Evolutionary conservation across 1,140 invertebrate genomes (phyloP), one percentile per base, ranked within the genome.

Genomic region (Phymorhynchus buccinoides): DNA sequence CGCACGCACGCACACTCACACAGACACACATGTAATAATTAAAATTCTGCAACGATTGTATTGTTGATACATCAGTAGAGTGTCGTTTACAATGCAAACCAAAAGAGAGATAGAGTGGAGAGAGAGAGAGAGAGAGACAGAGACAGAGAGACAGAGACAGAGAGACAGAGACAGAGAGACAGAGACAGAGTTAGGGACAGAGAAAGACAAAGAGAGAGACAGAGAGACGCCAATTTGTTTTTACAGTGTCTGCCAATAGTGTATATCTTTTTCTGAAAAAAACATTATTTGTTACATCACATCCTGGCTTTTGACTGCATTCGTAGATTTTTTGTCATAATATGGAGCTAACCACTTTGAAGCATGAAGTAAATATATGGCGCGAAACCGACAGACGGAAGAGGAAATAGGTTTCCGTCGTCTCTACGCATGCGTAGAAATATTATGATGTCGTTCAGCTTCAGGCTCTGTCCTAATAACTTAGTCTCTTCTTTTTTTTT

Each of bases 1-100:
- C 16, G n/a, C 39, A 44, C 6, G 44, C 6, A 80, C 32, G 44
- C 6, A 80, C 6, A 30, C 39, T 37, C 39, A 41, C 39, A 75
- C 71, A 77, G 9, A 77, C 73, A 77, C 73, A 77, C 35, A 77
- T n/a, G n/a, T n/a, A n/a, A n/a, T n/a, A n/a, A n/a, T n/a, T n/a
- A n/a, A n/a, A n/a, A n/a, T n/a, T n/a, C n/a, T n/a, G n/a, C n/a
- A n/a, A n/a, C n/a, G n/a, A n/a, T n/a, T n/a, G n/a, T n/a, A n/a
- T n/a, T n/a, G n/a, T n/a, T n/a, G n/a, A n/a, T n/a, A n/a, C n/a
- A n/a, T n/a, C n/a, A n/a, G n/a, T n/a, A n/a, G n/a, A n/a, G n/a
- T n/a, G n/a, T n/a, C n/a, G n/a, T n/a, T n/a, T n/a, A n/a, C n/a
- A n/a, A n/a, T n/a, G n/a, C n/a, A n/a, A n/a, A n/a, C n/a, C n/a